These are phyloP conservation scores for Python bivittatus DNA, from an alignment of 2,113 vertebrate genomes.

Conservation along the genomic window DNA sequence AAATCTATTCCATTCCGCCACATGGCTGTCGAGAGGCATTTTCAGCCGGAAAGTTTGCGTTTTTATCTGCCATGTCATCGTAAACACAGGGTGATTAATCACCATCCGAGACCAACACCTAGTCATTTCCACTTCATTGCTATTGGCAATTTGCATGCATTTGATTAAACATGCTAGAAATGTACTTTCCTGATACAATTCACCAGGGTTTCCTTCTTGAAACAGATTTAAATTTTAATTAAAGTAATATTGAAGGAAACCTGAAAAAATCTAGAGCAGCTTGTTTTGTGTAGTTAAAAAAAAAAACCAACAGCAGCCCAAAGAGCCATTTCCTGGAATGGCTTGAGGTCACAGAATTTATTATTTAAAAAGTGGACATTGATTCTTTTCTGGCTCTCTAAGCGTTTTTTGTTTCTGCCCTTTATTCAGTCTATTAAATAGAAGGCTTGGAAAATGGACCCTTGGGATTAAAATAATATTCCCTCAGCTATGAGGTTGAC, in stretches of 20 bases:
- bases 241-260: not conserved
- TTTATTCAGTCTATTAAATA: not conserved
- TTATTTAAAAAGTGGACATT: not conserved
- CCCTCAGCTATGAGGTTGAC: not conserved
- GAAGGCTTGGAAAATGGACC: not conserved
- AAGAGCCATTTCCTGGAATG: not conserved
- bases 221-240: slow-evolving; percentile 31
- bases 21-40: slow-evolving; percentile 10
- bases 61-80: not conserved
- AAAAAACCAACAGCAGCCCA: not conserved
- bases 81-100: slow-evolving; percentile 21
- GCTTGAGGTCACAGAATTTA: not conserved
- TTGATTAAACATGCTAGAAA: slow-evolving; percentile 31
- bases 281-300: not conserved
- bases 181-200: not conserved
- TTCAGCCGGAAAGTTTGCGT: slow-evolving; percentile 26
- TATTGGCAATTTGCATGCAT: slow-evolving; percentile 28
- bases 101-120: not conserved
- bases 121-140: slow-evolving; percentile 20
- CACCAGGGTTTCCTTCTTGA: slow-evolving; percentile 14
- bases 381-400: not conserved
- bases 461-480: not conserved
- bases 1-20: slow-evolving; percentile 21
- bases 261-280: not conserved
- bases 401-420: not conserved